Conservation (phyloP, 2,888 invertebrate genomes). For the Papilio gigon region DNA sequence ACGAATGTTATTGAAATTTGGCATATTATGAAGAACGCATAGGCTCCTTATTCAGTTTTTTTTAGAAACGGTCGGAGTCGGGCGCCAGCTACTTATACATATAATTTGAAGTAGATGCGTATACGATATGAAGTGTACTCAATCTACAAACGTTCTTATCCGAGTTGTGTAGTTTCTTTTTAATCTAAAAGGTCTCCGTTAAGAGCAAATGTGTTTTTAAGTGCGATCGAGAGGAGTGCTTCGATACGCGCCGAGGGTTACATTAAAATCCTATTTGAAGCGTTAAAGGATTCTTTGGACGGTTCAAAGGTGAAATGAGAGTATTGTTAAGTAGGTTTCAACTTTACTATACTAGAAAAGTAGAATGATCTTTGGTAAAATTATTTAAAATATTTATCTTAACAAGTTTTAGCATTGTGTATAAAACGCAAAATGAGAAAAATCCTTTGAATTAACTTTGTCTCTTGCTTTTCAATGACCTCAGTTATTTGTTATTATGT, state of each 20-base stretch:
- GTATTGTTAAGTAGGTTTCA: slow-evolving; percentile 23
- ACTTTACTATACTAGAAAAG: slow-evolving; percentile 3
- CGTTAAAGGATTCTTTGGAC: slow-evolving; percentile 28
- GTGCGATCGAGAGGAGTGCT: slow-evolving; percentile 41
- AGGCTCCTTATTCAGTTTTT: too few relatives aligned
- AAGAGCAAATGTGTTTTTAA: slow-evolving; percentile 42
- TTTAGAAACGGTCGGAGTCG: too few relatives aligned
- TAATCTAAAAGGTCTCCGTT: slow-evolving; percentile 41
- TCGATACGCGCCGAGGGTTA: slow-evolving; percentile 36
- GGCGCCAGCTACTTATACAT: not conserved
- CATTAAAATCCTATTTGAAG: slow-evolving; percentile 42
- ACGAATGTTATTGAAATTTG: too few relatives aligned
- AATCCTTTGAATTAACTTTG: too few relatives aligned
- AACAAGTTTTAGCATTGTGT: too few relatives aligned
- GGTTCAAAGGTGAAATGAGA: slow-evolving; percentile 26
- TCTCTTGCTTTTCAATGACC: too few relatives aligned
- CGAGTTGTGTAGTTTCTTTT: slow-evolving; percentile 35
- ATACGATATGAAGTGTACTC: slow-evolving; percentile 12
- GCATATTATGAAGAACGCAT: too few relatives aligned
- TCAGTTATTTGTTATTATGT: too few relatives aligned
- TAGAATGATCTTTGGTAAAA: too few relatives aligned
- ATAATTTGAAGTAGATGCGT: not conserved
- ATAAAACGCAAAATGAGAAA: too few relatives aligned
- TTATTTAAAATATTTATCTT: too few relatives aligned
- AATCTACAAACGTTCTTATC: slow-evolving; percentile 34